Base-by-base conservation (phyloP, 2,113 vertebrate species). In the Hippocampus abdominalis region DNA sequence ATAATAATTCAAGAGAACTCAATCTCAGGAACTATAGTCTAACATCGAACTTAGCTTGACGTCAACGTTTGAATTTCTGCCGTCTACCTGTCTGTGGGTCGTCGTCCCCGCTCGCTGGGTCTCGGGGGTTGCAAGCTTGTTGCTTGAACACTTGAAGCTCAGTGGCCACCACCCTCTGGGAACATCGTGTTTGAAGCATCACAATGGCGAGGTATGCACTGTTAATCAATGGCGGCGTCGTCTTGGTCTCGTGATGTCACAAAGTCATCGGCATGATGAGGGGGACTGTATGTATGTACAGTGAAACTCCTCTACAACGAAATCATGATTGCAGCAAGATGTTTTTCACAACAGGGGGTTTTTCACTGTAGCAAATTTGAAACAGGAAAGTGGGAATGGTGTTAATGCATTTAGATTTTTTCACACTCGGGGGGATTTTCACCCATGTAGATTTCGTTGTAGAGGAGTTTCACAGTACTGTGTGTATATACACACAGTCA, bases 221-320 rank as follows among this genome's bases (percentile, higher is more conserved):
- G 51, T 54, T 54, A 60, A 60, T 60, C 57, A 60, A 36, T 29
- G 20, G 57, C 3, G 25, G 57, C 15, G 57, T 60, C 57, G 32
- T 60, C 57, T 20, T 8, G 57, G 27, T 60, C 27, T 60, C 27
- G 27, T 60, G 57, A 60, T 60, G 57, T 60, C 27, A 60, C 57
- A 60, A 60, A 32, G 57, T 60, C 0, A 6, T 1, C 27, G 4
- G 56, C 4, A 11, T 18, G 27, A 29, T 29, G 27, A 18, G 3
- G 27, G 23, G 57, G 27, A 54, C 51, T 36, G 5, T 36, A 36
- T 36, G 29, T 29, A 29, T 29, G 29, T 29, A n/a, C n/a, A n/a
- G n/a, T n/a, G n/a, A n/a, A n/a, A n/a, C n/a, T n/a, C n/a, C n/a
- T n/a, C n/a, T n/a, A n/a, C n/a, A n/a, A n/a, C n/a, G n/a, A n/a